Evolutionary conservation across 2,113 vertebrate species (phyloP).

Genomic region (Eclectus roratus): DNA sequence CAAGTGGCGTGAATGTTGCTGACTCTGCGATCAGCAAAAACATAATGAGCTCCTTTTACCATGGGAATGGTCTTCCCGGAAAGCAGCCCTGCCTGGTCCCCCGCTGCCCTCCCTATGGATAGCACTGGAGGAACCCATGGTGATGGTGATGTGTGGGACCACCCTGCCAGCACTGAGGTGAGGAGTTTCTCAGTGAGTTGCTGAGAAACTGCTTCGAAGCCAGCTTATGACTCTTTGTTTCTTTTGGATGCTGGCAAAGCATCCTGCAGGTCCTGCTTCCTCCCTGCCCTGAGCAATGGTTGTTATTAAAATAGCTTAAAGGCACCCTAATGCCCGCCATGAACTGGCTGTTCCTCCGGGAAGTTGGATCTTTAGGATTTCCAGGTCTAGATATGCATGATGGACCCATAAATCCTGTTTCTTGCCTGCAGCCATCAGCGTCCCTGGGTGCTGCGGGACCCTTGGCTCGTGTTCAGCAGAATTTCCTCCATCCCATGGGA

Average conservation of each 20-base stretch:
- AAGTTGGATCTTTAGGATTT: background rate
- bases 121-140: accelerated
- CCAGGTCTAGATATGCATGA: background rate
- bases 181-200: background rate
- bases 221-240: background rate
- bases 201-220: background rate
- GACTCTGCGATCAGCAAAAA: constrained; percentile 21
- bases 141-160: background rate
- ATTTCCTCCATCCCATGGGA: background rate
- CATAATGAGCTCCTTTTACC: constrained; percentile 16
- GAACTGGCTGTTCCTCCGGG: background rate
- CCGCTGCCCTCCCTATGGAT: background rate
- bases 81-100: background rate
- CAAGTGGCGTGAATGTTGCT: background rate
- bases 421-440: background rate
- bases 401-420: background rate
- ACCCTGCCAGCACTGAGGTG: background rate
- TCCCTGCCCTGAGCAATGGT: background rate
- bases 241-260: background rate
- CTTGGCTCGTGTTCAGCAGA: background rate
- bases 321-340: accelerated
- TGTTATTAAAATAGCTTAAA: background rate
- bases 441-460: background rate
- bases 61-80: background rate
- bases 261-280: background rate